Evolutionary conservation across 2,113 vertebrate genomes (phyloP).

Genomic region (Dissostichus mawsoni): DNA sequence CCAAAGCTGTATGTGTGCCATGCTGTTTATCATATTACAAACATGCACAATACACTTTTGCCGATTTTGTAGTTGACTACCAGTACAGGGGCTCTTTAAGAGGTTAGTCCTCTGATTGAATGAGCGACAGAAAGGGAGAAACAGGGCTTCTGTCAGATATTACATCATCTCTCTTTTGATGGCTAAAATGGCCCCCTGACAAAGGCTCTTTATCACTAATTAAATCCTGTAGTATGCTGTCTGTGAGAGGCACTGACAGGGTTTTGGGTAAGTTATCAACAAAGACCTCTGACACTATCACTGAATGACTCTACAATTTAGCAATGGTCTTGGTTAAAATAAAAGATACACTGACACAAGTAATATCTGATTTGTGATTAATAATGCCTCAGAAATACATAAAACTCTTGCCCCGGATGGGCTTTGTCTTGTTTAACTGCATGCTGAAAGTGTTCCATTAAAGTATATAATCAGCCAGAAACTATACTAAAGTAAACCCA

Average conservation of each 20-base stretch:
- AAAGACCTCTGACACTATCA: constrained; percentile 22
- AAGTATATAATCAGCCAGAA: constrained; percentile 9
- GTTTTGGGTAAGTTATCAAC: constrained; percentile 49
- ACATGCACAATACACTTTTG: background rate
- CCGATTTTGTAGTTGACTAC: background rate
- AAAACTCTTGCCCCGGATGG: background rate
- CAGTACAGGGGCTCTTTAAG: constrained; percentile 46
- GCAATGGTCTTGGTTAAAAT: constrained; percentile 5
- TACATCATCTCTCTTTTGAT: constrained; percentile 75
- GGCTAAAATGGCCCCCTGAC: constrained; percentile 66
- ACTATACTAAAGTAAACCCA: background rate
- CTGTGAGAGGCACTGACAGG: constrained; percentile 61
- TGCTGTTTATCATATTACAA: background rate
- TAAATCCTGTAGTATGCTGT: constrained; percentile 41
- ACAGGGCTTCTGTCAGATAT: constrained; percentile 59
- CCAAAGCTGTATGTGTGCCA: background rate
- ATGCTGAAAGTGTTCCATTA: background rate
- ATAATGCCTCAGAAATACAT: background rate
- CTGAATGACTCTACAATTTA: constrained; percentile 11
- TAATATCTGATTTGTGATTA: constrained; percentile 19
- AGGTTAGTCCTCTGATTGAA: constrained; percentile 51
- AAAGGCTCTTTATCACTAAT: constrained; percentile 73
- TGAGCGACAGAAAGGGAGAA: constrained; percentile 36
- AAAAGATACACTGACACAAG: background rate
- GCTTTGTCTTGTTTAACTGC: background rate